A percentile compares a stretch with the other conserved stretches of the same genome.
Conservation (phyloP, 2,888 invertebrate species). For the Papilio gigon region DNA sequence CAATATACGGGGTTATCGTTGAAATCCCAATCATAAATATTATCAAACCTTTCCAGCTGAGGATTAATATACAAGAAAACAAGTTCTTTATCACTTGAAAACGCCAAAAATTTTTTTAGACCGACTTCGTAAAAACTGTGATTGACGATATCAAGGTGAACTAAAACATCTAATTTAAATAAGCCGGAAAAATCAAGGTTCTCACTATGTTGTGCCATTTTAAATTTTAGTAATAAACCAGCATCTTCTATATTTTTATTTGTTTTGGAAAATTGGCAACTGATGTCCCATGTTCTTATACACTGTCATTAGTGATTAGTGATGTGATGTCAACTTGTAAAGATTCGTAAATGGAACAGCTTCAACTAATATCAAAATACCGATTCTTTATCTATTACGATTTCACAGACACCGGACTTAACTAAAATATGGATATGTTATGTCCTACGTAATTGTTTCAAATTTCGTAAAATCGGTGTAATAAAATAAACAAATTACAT, state of each 20-base stretch:
- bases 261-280: constrained; percentile 6
- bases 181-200: constrained; percentile 74
- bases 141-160: constrained; percentile 67
- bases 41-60: constrained; percentile 67
- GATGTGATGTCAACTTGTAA: not conserved
- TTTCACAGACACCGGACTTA: not conserved
- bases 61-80: constrained; percentile 70
- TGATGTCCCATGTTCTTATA: not conserved
- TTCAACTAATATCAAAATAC: not conserved
- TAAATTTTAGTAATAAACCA: constrained; percentile 36
- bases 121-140: constrained; percentile 78
- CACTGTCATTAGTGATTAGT: not conserved
- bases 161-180: constrained; percentile 75
- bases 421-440: not conserved
- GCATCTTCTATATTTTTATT: not conserved
- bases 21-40: constrained; percentile 77
- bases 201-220: constrained; percentile 68
- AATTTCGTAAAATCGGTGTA: not conserved
- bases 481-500: not conserved
- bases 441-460: too few species aligned
- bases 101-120: constrained; percentile 72
- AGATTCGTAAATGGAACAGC: too few species aligned
- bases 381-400: not conserved
- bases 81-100: constrained; percentile 73
- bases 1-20: constrained; percentile 83